Evolutionary conservation across 2,113 vertebrate species (phyloP), one percentile per base, ranked within the genome.

Genomic region (Orcinus orca): DNA sequence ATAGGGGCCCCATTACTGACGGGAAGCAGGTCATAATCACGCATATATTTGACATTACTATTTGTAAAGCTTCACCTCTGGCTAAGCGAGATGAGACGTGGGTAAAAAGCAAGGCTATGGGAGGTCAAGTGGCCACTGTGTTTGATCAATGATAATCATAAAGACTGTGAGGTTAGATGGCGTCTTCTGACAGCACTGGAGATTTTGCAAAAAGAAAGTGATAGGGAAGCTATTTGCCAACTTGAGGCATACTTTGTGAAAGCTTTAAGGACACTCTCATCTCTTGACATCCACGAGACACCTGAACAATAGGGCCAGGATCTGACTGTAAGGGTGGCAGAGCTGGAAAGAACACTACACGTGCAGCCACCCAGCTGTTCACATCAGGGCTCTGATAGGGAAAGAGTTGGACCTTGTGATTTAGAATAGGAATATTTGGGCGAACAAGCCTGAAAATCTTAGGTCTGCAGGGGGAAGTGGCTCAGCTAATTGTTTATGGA

Each of bases 301-400:
- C 6, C 29, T 77, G 90, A 81, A 95, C 71, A 74, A 29, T 18
- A 74, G 88, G 17, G 60, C n/a, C 62, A 21, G 58, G 29, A 20
- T 29, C 83, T 93, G 77, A 36, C 15, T 10, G 11, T 26, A 58
- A 80, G 60, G 5, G 13, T 33, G 14, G 26, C 38, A 8, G 8
- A 65, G 23, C 21, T 73, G 10, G 44, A 91, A 68, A 94, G 70
- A 20, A n/a, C 14, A 11, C 25, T 26, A 5, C 62, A 53, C 9
- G 0, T 41, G 15, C 10, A 80, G 74, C 26, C 15, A 13, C 9
- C 0, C 9, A 8, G 4, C 17, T n/a, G 41, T 87, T 81, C 63
- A 80, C 47, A 18, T 47, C 15, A 25, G 8, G 21, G 91, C 55
- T 74, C 47, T 9, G 26, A 55, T 9, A 47, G n/a, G 36, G 44